Evolutionary conservation across 2,888 invertebrate genomes (phyloP).

Genomic region (Morpho helenor): DNA sequence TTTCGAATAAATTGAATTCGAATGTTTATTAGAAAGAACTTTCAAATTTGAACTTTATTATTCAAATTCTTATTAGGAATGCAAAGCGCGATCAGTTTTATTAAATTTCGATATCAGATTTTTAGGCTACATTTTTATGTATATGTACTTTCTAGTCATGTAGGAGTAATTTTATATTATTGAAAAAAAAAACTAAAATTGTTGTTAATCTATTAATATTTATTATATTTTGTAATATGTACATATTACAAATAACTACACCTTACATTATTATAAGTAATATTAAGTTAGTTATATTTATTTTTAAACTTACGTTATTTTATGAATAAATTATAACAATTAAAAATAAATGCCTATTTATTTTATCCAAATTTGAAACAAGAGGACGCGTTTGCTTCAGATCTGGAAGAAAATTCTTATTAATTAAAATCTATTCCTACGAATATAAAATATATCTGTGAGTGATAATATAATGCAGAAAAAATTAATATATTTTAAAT

Average conservation of each 20-base stretch:
- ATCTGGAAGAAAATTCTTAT: slow-evolving; percentile 35
- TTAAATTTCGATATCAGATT: no score
- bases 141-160: slow-evolving; percentile 1
- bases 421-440: slow-evolving; percentile 2
- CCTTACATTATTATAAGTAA: no score
- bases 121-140: not conserved
- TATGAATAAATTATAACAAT: not conserved
- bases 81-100: no score
- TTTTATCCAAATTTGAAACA: slow-evolving; percentile 50
- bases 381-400: slow-evolving; percentile 71
- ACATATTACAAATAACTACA: no score
- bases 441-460: slow-evolving; percentile 29
- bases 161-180: not conserved
- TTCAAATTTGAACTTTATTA: no score
- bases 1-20: no score
- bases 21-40: no score
- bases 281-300: no score
- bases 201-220: not conserved
- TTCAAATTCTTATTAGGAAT: no score
- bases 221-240: not conserved
- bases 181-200: slow-evolving; percentile 1
- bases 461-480: slow-evolving; percentile 56
- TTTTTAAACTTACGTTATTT: not conserved
- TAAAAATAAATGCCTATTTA: slow-evolving; percentile 1
- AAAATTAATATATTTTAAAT: no score